Percentiles rank a stretch among this genome's conserved stretches.
phyloP scores from a whole-genome alignment of 92 coral and sea anemone species.

The Phenganax subtilis region DNA sequence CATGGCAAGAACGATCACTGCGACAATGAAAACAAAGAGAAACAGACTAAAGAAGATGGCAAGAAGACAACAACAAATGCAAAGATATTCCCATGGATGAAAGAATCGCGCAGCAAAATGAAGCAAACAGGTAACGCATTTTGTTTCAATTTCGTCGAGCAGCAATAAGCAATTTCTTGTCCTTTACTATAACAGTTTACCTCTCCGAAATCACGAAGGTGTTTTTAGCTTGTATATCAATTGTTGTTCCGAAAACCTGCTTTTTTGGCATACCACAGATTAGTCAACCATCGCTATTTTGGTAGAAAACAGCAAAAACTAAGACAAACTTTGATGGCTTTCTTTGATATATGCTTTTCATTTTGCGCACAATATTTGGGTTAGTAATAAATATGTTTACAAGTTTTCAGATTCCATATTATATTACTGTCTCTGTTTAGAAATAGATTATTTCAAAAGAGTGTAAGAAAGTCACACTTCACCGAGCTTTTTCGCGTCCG shows the following conservation, averaged over 20 bases:
- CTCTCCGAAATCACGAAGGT: neutral
- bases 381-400: conserved; percentile 11
- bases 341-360: neutral
- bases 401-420: neutral
- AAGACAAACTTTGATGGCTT: neutral
- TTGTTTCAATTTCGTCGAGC: neutral
- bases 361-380: conserved; percentile 6
- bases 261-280: neutral
- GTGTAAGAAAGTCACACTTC: conserved; percentile 18
- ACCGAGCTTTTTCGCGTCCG: conserved; percentile 29
- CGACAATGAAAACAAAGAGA: conserved; percentile 2
- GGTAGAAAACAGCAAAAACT: neutral
- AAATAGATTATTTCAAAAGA: conserved; percentile 5
- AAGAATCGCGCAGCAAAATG: conserved; percentile 83
- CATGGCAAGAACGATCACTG: conserved; percentile 22
- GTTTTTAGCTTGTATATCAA: neutral
- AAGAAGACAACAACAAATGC: conserved; percentile 10
- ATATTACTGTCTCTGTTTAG: conserved; percentile 1
- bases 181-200: neutral
- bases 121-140: conserved; percentile 31
- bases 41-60: neutral
- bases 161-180: neutral
- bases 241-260: neutral
- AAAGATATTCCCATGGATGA: conserved; percentile 84
- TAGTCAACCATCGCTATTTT: neutral